These are phyloP conservation scores for Pachypeltis micranthus DNA, from an alignment of 1,140 invertebrate species.

Conservation along the genomic window DNA sequence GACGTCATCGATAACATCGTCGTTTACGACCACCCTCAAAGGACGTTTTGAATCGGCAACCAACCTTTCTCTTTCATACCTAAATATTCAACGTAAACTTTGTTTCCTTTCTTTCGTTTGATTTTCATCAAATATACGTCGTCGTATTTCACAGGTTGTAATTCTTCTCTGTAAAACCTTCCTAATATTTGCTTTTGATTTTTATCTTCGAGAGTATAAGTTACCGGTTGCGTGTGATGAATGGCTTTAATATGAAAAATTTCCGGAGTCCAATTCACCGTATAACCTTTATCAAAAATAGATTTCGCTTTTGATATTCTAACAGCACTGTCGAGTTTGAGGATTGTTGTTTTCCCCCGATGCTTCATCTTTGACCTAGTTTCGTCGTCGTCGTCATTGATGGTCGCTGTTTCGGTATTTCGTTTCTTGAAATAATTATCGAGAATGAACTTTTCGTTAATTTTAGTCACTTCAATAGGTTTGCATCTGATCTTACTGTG, in stretches of 20 bases:
- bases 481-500: slow-evolving; percentile 36
- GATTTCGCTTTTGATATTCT: slow-evolving; percentile 20
- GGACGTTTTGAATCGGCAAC: no score
- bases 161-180: slow-evolving; percentile 30
- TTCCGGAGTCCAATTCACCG: slow-evolving; percentile 19
- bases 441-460: slow-evolving; percentile 25
- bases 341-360: no score
- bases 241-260: slow-evolving; percentile 20
- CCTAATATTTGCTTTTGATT: slow-evolving; percentile 22
- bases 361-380: no score
- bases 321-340: slow-evolving; percentile 23
- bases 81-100: slow-evolving; percentile 27
- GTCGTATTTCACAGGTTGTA: slow-evolving; percentile 26
- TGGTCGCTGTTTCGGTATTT: no score
- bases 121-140: slow-evolving; percentile 32
- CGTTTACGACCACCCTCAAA: no score
- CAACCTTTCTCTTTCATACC: not conserved
- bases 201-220: slow-evolving; percentile 22
- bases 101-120: slow-evolving; percentile 27
- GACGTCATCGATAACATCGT: no score
- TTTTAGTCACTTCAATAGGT: slow-evolving; percentile 31
- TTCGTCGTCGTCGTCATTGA: no score
- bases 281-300: slow-evolving; percentile 23
- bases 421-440: not conserved
- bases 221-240: slow-evolving; percentile 18